phyloP scores from a whole-genome alignment of 2,113 vertebrate species.

The Psilopogon haemacephalus region DNA sequence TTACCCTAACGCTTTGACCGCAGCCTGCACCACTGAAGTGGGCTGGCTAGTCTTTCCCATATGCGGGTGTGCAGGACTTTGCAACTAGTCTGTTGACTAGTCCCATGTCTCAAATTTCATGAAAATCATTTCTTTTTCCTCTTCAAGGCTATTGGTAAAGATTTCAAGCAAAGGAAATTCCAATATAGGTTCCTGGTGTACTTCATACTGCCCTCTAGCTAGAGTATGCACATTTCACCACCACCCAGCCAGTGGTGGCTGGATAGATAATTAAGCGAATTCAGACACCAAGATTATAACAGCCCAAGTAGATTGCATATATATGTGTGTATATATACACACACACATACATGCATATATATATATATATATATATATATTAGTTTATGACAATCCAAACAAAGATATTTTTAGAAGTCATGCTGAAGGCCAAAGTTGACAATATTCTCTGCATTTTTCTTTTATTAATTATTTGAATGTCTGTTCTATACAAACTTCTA shows the following conservation, averaged over 20 bases:
- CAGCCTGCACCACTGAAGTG: not conserved
- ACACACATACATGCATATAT: too few species aligned
- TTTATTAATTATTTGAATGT: not conserved
- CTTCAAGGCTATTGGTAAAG: not conserved
- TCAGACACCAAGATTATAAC: not conserved
- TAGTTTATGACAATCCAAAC: not conserved
- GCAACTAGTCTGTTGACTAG: not conserved
- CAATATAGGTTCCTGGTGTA: not conserved
- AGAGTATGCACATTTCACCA: not conserved
- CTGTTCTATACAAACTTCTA: not conserved
- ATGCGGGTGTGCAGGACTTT: not conserved
- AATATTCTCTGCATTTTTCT: not conserved
- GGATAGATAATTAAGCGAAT: not conserved
- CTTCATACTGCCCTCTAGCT: not conserved
- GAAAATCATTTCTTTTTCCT: not conserved
- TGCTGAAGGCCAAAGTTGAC: not conserved
- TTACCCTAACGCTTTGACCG: not conserved
- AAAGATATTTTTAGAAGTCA: not conserved
- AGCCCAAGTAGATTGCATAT: not conserved
- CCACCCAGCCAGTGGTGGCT: not conserved
- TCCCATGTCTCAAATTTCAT: rapidly evolving
- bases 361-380: too few species aligned
- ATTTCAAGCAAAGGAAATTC: not conserved
- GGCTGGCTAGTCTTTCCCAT: not conserved
- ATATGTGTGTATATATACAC: too few species aligned